A percentile compares a stretch with the other conserved stretches of the same genome.
These are phyloP conservation scores for Calliopum simillimum DNA, from an alignment of 2,888 invertebrate species.

Conservation along the genomic window DNA sequence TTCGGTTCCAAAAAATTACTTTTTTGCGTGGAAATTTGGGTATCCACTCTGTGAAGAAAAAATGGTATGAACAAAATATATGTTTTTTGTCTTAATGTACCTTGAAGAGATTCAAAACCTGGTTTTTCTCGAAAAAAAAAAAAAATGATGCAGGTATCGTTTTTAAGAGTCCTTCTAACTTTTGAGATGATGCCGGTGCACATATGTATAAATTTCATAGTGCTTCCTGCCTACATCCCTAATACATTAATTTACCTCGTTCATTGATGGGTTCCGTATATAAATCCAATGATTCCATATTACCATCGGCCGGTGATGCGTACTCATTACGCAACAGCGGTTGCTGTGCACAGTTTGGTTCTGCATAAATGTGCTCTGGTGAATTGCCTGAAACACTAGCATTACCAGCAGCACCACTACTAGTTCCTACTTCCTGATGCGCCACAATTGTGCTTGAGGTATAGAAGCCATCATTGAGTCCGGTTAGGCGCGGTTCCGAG, in stretches of 20 bases:
- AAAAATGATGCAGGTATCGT: too few species aligned
- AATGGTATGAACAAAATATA: too few species aligned
- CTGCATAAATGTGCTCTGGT: conserved; percentile 62
- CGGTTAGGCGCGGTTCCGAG: conserved; percentile 55
- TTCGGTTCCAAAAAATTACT: too few species aligned
- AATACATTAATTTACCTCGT: conserved; percentile 54
- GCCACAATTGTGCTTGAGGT: conserved; percentile 41
- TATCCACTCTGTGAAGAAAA: too few species aligned
- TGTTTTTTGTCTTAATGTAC: too few species aligned
- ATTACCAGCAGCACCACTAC: conserved; percentile 32
- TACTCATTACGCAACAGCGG: conserved; percentile 60
- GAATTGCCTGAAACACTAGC: conserved; percentile 27
- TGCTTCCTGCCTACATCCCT: conserved; percentile 27
- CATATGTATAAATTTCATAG: too few species aligned
- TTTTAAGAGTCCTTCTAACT: too few species aligned
- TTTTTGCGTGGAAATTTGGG: too few species aligned
- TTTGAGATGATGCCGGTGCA: too few species aligned
- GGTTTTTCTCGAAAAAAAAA: too few species aligned
- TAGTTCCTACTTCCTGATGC: neutral
- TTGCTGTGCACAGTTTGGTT: conserved; percentile 57
- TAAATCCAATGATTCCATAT: conserved; percentile 51
- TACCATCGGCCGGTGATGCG: conserved; percentile 58
- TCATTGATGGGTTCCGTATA: conserved; percentile 63
- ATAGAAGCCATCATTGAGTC: conserved; percentile 46
- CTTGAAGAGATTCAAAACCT: too few species aligned